Evolutionary conservation across 2,888 invertebrate species (phyloP), one percentile per base, ranked within the genome.

Genomic region (Gastracanthus pulcherrimus): DNA sequence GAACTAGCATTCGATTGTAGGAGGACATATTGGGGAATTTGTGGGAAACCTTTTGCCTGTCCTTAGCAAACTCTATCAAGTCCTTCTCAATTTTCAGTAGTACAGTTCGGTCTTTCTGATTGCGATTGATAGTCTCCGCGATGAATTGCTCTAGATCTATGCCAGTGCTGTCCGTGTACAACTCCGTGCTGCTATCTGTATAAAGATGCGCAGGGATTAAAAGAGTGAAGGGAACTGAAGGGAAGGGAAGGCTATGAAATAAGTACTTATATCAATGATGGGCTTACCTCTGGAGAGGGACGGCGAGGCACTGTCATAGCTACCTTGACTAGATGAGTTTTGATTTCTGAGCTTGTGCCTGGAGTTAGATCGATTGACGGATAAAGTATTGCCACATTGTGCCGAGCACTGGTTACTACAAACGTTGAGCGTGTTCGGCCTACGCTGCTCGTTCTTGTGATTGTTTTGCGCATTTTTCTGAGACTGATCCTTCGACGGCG

Each of bases 1-100:
- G 99, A 1, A 98, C 97, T 87, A 99, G 92, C 98, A 99, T 98
- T 38, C 99, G 95, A 84, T 98, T 98, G 93, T 99, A 99, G 75
- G 98, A 98, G 82, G 98, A 96, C 96, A 98, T 97, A 90, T 96
- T 96, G 23, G 97, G 97, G 92, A 98, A 98, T 87, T 96, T 96
- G 87, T 96, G 95, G 19, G 89, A 90, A 23, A 85, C 86, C 81
- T 91, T 91, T 41, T 91, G 90, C 45, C 89, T 87, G 89, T 98
- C 98, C 89, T 95, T 96, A 86, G 97, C 95, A 85, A 98, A 95
- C 75, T 94, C 94, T 87, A 96, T 94, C 83, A 99, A 93, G 88
- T 98, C 98, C 88, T 95, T 95, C 92, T 99, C 98, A 62, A 98
- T 96, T 90, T 96, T 95, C 80, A 98, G 93, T 86, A 99, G 92